Evolutionary conservation across 2,888 invertebrate species (phyloP).

Genomic region (Ligdia adustata): DNA sequence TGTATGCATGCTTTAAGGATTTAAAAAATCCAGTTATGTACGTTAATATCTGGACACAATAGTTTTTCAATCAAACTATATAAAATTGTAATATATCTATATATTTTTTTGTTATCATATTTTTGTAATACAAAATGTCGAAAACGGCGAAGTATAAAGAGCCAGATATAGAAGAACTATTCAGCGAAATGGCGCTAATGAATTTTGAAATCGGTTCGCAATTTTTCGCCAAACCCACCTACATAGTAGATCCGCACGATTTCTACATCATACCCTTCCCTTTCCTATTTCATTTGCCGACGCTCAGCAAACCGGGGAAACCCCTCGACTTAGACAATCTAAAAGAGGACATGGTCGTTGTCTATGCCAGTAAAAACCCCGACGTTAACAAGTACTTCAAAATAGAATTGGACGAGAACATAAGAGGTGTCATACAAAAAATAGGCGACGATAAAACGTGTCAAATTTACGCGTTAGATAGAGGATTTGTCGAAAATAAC

Average conservation of each 20-base stretch:
- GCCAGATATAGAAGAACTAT: neutral
- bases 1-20: no score
- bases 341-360: neutral
- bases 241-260: constrained; percentile 9
- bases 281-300: neutral
- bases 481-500: constrained; percentile 12
- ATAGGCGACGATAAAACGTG: constrained; percentile 6
- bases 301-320: constrained; percentile 6
- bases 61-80: no score
- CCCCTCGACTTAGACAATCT: neutral
- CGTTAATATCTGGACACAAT: no score
- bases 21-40: no score
- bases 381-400: constrained; percentile 9
- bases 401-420: constrained; percentile 1
- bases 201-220: neutral
- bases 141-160: neutral
- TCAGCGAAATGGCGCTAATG: neutral
- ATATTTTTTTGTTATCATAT: no score
- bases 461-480: constrained; percentile 7
- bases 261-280: constrained; percentile 13
- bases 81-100: no score
- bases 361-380: constrained; percentile 6
- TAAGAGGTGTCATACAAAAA: constrained; percentile 11
- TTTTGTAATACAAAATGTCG: no score
- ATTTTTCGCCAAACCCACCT: constrained; percentile 11